Base-by-base conservation (phyloP, 1,140 invertebrate species). In the Procambarus clarkii region DNA sequence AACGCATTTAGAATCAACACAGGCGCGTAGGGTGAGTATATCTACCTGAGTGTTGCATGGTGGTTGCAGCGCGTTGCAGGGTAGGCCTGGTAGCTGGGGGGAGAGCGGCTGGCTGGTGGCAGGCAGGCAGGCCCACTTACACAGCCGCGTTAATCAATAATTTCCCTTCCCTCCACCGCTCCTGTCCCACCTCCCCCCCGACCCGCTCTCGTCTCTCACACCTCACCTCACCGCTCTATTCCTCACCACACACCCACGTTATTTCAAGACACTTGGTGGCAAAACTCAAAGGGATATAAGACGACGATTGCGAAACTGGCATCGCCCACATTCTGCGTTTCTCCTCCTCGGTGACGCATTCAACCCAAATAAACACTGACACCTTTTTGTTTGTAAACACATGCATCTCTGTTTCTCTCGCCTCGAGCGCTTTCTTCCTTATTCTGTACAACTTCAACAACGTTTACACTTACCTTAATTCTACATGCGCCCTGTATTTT, bases 401-500 rank as follows among this genome's bases (percentile, higher is more conserved):
- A 69, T 86, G n/a, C 34, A 21, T 48, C 74, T 71, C 18, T 58
- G 74, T 84, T 21, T 45, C 34, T 34, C 46, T 54, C 11, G 34
- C 45, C 48, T 85, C 54, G 2, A n/a, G 11, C 2, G 9, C 44
- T 46, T 79, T 84, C 11, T 50, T 69, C 84, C 69, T 46, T 85
- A 69, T 34, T 83, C 79, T 74, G 84, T 13, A 54, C 11, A 34
- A 77, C 80, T 88, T 34, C 3, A 88, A 21, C 24, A 24, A 83
- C 21, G 11, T 46, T 64, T 34, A 8, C 34, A 89, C 91, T 92
- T 88, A 92, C 91, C 91, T 92, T 92, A 92, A 78, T 74, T 92
- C 91, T 92, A 92, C 91, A 92, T 92, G 91, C 91, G 91, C 91
- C 91, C 87, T 78, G 86, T 92, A 92, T 88, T 92, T 89, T 88